A percentile compares a stretch with the other conserved stretches of the same genome.
Evolutionary conservation across 2,113 vertebrate genomes (phyloP).

Genomic region (Chroicocephalus ridibundus): DNA sequence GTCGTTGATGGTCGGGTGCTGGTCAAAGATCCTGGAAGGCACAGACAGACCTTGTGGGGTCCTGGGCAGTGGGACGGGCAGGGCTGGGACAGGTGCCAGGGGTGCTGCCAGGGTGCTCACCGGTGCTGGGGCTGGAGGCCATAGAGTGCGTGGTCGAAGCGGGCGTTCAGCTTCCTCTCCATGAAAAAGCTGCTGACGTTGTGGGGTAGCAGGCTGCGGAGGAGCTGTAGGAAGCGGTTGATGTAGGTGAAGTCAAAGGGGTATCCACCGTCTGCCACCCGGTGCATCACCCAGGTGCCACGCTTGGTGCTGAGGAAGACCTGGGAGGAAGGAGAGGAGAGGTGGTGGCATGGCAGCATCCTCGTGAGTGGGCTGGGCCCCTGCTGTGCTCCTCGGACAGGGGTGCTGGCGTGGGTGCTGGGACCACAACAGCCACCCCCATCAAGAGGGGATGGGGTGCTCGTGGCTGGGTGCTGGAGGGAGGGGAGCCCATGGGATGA

Average conservation of each 20-base stretch:
- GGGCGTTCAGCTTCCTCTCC: not conserved
- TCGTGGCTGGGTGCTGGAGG: not conserved
- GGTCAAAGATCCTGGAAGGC: conserved; percentile 64
- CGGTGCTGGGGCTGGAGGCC: not conserved
- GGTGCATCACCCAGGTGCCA: conserved; percentile 31
- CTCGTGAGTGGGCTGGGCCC: not conserved
- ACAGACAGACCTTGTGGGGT: not conserved
- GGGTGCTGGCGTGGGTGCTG: not conserved
- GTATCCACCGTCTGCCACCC: not conserved
- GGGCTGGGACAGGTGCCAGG: no score
- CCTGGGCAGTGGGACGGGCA: not conserved
- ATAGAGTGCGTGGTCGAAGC: not conserved
- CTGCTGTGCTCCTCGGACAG: accelerated
- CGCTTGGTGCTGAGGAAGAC: conserved; percentile 49
- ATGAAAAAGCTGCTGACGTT: accelerated
- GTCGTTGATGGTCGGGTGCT: conserved; percentile 76
- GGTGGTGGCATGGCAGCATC: not conserved
- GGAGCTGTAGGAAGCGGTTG: not conserved
- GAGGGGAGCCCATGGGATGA: not conserved
- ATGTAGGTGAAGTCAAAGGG: not conserved
- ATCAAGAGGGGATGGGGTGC: accelerated
- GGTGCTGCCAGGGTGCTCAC: not conserved
- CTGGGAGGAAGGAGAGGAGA: not conserved
- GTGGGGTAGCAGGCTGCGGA: not conserved
- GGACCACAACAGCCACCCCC: not conserved